These are phyloP conservation scores for Candoia aspera DNA, from an alignment of 2,113 vertebrate genomes.

Conservation along the genomic window DNA sequence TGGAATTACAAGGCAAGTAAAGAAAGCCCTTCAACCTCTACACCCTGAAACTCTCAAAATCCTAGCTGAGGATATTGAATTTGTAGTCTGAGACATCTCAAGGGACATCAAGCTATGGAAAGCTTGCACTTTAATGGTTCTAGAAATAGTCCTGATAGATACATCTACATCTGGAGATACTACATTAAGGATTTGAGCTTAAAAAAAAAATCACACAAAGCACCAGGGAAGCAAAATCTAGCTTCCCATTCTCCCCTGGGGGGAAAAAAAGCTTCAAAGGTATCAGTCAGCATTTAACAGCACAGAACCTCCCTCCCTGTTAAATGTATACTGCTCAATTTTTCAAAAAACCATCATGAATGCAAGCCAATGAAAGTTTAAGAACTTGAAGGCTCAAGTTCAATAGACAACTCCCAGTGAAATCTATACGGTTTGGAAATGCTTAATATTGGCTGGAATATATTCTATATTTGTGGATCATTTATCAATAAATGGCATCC, in stretches of 20 bases:
- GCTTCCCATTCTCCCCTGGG: neutral
- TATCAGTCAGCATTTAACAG: neutral
- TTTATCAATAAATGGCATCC: neutral
- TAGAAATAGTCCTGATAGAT: neutral
- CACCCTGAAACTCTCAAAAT: neutral
- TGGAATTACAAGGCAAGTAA: neutral
- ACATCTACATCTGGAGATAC: neutral
- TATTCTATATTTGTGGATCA: neutral
- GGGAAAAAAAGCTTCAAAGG: neutral
- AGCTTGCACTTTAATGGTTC: neutral
- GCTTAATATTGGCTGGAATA: neutral
- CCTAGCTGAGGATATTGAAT: neutral
- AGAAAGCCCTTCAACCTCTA: neutral
- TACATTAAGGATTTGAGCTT: constrained; percentile 20
- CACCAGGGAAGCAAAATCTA: constrained; percentile 30
- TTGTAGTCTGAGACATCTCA: neutral
- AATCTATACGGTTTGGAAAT: neutral
- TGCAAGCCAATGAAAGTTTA: neutral
- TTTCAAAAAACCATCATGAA: neutral
- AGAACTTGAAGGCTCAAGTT: neutral
- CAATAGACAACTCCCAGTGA: neutral
- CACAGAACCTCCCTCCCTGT: neutral
- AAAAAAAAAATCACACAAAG: constrained; percentile 22
- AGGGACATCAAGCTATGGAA: neutral
- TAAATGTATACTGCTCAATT: neutral